A percentile compares a stretch with the other conserved stretches of the same genome.
Conservation (phyloP, 2,113 vertebrate genomes). For the Ornithorhynchus anatinus region DNA sequence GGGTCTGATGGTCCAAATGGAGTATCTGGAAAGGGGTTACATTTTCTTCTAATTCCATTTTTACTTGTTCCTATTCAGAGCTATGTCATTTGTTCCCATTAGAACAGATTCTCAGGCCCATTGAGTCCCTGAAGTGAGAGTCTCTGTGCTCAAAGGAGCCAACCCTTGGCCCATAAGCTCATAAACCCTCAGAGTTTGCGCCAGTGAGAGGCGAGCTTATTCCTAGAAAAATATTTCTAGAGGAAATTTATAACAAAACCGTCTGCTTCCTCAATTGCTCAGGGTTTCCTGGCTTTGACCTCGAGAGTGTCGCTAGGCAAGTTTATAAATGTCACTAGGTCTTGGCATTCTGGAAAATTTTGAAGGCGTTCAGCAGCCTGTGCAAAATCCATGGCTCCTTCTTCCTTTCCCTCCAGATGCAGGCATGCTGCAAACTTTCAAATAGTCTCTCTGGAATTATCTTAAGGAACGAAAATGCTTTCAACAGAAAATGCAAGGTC, state of each 20-base stretch:
- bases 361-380: background rate
- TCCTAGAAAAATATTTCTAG: slow-evolving; percentile 15
- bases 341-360: slow-evolving; percentile 14
- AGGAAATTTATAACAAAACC: slow-evolving; percentile 31
- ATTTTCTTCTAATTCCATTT: too few relatives aligned
- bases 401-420: slow-evolving; percentile 24
- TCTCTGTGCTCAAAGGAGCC: too few relatives aligned
- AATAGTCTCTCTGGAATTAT: slow-evolving; percentile 54
- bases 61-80: too few relatives aligned
- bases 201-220: too few relatives aligned
- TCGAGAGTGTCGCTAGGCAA: background rate
- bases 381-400: slow-evolving; percentile 34
- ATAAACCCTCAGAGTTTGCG: too few relatives aligned
- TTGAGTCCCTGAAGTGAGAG: too few relatives aligned
- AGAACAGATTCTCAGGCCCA: too few relatives aligned
- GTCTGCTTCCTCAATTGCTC: slow-evolving; percentile 10
- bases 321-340: background rate
- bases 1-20: too few relatives aligned
- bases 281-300: slow-evolving; percentile 4
- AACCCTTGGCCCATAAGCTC: too few relatives aligned
- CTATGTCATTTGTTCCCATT: too few relatives aligned
- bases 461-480: slow-evolving; percentile 41
- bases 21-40: too few relatives aligned
- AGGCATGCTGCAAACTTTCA: slow-evolving; percentile 44
- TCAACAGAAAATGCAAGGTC: slow-evolving; percentile 34